phyloP scores from a whole-genome alignment of 2,888 invertebrate species.

The Archips xylosteana region DNA sequence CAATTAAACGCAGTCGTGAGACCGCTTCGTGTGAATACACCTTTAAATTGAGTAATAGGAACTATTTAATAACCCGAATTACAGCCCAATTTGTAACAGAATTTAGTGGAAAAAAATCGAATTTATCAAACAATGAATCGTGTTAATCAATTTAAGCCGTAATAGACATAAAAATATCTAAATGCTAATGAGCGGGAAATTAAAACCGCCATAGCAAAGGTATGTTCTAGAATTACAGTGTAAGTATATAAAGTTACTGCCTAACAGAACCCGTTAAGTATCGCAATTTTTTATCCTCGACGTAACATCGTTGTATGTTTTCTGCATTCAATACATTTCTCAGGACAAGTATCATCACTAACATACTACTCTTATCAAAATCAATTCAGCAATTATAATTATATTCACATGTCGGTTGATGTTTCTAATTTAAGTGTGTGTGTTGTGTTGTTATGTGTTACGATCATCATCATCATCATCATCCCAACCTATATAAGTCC shows the following conservation, averaged over 20 bases:
- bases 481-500: no score
- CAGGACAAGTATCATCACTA: no score
- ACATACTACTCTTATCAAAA: no score
- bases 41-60: conserved; percentile 43
- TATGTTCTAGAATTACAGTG: background rate
- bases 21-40: conserved; percentile 45
- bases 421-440: no score
- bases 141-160: background rate
- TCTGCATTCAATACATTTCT: no score
- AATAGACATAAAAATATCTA: background rate
- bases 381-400: no score
- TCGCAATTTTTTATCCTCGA: no score
- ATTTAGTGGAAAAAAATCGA: conserved; percentile 17
- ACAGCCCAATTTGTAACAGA: conserved; percentile 25
- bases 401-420: no score
- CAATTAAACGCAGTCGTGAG: conserved; percentile 51
- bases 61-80: conserved; percentile 41
- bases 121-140: background rate
- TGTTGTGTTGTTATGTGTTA: no score
- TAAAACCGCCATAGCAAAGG: background rate
- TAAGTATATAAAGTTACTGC: background rate
- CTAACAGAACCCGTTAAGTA: background rate
- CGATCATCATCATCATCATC: no score
- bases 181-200: background rate
- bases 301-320: no score